phyloP scores from a whole-genome alignment of 2,888 invertebrate genomes.

The Platynereis dumerilii region DNA sequence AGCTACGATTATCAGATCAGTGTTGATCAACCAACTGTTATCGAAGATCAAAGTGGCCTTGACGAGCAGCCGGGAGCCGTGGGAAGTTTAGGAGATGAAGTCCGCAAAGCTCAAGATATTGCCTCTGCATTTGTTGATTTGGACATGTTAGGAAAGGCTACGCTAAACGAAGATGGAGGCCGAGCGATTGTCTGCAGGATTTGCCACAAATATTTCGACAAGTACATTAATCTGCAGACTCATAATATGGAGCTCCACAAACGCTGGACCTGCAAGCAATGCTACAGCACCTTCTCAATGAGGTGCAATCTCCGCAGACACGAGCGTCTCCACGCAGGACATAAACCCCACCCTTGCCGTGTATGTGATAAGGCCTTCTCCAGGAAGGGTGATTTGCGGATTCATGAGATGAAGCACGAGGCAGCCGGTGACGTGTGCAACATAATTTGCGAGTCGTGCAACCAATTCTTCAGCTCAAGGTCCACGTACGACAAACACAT shows the following conservation, averaged over 20 bases:
- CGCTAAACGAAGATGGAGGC: too few relatives aligned
- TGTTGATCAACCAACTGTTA: too few relatives aligned
- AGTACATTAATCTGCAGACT: conserved; percentile 18
- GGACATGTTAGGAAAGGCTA: too few relatives aligned
- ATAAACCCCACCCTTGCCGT: conserved; percentile 32
- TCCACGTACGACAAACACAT: not conserved
- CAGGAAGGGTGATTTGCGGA: conserved; percentile 31
- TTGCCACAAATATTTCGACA: conserved; percentile 18
- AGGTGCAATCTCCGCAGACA: conserved; percentile 35
- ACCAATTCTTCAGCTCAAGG: conserved; percentile 4
- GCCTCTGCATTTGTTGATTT: too few relatives aligned
- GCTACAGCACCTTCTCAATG: conserved; percentile 35
- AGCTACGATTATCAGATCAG: too few relatives aligned
- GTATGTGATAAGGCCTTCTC: conserved; percentile 31
- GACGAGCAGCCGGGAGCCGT: too few relatives aligned
- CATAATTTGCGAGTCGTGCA: not conserved
- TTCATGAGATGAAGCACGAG: conserved; percentile 32
- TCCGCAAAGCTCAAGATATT: too few relatives aligned
- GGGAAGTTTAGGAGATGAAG: too few relatives aligned
- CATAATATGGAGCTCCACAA: conserved; percentile 30
- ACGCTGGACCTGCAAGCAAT: conserved; percentile 31
- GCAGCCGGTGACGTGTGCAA: not conserved
- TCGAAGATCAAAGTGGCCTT: too few relatives aligned
- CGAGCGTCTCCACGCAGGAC: conserved; percentile 36
- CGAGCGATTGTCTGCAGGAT: conserved; percentile 5